Conservation (phyloP, 2,888 invertebrate species). For the Linyphia triangularis region DNA sequence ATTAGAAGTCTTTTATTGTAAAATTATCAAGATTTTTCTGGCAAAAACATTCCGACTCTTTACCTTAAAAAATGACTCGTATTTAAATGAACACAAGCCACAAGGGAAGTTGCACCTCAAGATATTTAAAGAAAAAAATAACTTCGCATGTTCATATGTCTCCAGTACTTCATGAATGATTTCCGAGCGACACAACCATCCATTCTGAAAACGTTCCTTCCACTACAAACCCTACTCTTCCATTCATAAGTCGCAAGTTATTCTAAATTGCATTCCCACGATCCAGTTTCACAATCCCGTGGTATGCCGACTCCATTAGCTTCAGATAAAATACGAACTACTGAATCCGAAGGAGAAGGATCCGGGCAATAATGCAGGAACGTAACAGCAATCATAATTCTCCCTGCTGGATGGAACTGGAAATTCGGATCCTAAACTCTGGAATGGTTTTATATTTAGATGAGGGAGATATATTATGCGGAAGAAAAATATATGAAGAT, state of each 20-base stretch:
- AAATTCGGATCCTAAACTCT: too few species aligned
- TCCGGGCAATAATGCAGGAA: neutral
- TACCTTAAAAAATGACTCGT: too few species aligned
- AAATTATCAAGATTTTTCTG: too few species aligned
- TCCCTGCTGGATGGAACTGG: neutral
- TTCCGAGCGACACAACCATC: too few species aligned
- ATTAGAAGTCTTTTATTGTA: too few species aligned
- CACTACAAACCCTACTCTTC: neutral
- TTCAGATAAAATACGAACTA: constrained; percentile 3
- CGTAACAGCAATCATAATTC: constrained; percentile 27
- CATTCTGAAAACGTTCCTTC: too few species aligned
- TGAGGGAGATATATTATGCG: too few species aligned
- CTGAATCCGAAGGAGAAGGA: neutral
- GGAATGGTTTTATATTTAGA: too few species aligned
- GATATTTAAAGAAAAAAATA: neutral
- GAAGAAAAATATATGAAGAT: too few species aligned
- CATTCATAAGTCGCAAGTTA: neutral
- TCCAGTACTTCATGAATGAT: too few species aligned
- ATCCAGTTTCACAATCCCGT: neutral
- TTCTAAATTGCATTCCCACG: constrained; percentile 6
- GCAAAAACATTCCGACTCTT: too few species aligned
- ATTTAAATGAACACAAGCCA: too few species aligned
- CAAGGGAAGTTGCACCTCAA: neutral
- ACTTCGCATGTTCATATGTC: neutral
- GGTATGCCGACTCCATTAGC: neutral